These are phyloP conservation scores for Pseudonaja textilis DNA, from an alignment of 2,113 vertebrate species.

Conservation along the genomic window DNA sequence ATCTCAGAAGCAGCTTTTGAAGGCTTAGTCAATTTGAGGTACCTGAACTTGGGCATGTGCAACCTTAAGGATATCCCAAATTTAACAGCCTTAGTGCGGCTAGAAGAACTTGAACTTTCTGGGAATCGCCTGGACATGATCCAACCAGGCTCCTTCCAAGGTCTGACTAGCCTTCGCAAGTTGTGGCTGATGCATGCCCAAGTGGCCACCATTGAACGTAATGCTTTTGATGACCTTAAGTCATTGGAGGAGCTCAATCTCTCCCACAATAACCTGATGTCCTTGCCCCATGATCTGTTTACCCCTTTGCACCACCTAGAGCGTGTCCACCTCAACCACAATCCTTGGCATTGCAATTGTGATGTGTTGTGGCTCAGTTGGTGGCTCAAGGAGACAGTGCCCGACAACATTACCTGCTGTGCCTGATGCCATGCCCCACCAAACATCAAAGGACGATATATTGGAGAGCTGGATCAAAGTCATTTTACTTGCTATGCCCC, in stretches of 20 bases:
- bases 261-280: slow-evolving; percentile 93
- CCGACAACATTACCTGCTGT: slow-evolving; percentile 95
- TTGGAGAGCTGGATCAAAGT: slow-evolving; percentile 92
- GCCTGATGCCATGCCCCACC: slow-evolving; percentile 94
- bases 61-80: slow-evolving; percentile 96
- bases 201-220: slow-evolving; percentile 91
- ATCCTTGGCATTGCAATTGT: slow-evolving; percentile 97
- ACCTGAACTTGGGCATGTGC: slow-evolving; percentile 97
- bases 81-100: slow-evolving; percentile 83
- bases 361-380: slow-evolving; percentile 96
- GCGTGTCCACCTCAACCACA: slow-evolving; percentile 93
- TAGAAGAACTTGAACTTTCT: slow-evolving; percentile 92
- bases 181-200: slow-evolving; percentile 97
- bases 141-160: slow-evolving; percentile 90
- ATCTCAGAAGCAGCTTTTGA: slow-evolving; percentile 96
- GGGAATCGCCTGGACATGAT: slow-evolving; percentile 89
- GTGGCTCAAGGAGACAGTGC: slow-evolving; percentile 96
- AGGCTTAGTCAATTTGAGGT: slow-evolving; percentile 88
- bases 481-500: slow-evolving; percentile 97
- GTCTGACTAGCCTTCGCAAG: slow-evolving; percentile 85
- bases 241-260: slow-evolving; percentile 92
- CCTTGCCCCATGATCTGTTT: slow-evolving; percentile 94
- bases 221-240: slow-evolving; percentile 95
- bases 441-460: slow-evolving; percentile 83
- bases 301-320: slow-evolving; percentile 91